A percentile compares a stretch with the other conserved stretches of the same genome.
Evolutionary conservation across 2,888 invertebrate genomes (phyloP).

Genomic region (Latheticus oryzae): DNA sequence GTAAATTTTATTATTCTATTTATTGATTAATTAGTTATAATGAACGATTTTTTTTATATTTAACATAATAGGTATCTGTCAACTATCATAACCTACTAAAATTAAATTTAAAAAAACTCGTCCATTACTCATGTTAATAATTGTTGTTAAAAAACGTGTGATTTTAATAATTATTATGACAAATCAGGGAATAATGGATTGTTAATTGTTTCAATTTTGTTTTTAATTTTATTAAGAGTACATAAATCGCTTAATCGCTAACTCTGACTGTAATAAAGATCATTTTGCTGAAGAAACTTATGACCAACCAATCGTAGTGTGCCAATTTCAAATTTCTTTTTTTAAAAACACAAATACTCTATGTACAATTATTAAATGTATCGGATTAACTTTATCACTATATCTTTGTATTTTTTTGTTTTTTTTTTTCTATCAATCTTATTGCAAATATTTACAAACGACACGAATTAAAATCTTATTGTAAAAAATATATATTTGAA

Average conservation of each 20-base stretch:
- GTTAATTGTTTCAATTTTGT: slow-evolving; percentile 24
- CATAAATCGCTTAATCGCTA: too few relatives aligned
- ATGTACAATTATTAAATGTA: too few relatives aligned
- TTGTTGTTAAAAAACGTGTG: slow-evolving; percentile 50
- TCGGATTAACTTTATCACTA: too few relatives aligned
- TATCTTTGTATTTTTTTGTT: too few relatives aligned
- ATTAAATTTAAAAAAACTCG: too few relatives aligned
- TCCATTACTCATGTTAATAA: slow-evolving; percentile 44
- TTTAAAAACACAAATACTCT: too few relatives aligned
- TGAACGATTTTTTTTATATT: too few relatives aligned
- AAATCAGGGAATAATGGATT: slow-evolving; percentile 50
- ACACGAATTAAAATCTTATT: slow-evolving; percentile 33
- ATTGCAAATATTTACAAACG: slow-evolving; percentile 13
- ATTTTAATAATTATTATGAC: slow-evolving; percentile 47
- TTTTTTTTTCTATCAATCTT: slow-evolving; percentile 18
- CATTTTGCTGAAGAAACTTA: slow-evolving; percentile 5
- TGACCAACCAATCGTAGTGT: slow-evolving; percentile 45
- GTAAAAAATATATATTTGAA: slow-evolving; percentile 21
- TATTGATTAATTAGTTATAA: slow-evolving; percentile 40
- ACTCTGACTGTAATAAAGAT: too few relatives aligned
- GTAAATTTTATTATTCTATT: slow-evolving; percentile 43
- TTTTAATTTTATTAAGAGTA: slow-evolving; percentile 14
- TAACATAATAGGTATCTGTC: too few relatives aligned
- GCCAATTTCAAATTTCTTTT: slow-evolving; percentile 42
- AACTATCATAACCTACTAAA: too few relatives aligned